phyloP scores from a whole-genome alignment of 2,113 vertebrate genomes.

The Prochilodus magdalenae region DNA sequence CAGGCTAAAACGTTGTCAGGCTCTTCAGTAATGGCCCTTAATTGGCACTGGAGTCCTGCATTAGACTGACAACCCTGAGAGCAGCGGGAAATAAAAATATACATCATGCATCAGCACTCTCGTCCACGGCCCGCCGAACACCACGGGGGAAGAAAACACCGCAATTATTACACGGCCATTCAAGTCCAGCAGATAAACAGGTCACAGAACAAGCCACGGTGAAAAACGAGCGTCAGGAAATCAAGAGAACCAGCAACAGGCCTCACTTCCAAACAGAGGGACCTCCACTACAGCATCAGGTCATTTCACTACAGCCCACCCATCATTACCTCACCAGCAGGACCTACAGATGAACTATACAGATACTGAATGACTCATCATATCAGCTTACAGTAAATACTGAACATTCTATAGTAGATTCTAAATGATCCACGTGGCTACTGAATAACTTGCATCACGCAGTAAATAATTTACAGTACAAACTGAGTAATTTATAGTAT shows the following conservation, averaged over 20 bases:
- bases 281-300: background rate
- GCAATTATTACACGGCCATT: conserved; percentile 1
- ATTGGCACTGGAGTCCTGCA: conserved; percentile 50
- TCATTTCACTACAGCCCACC: background rate
- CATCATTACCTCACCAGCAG: too few relatives aligned
- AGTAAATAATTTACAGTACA: too few relatives aligned
- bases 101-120: conserved; percentile 29
- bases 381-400: too few relatives aligned
- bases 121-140: conserved; percentile 4
- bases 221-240: background rate
- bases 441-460: too few relatives aligned
- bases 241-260: background rate
- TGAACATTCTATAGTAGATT: too few relatives aligned
- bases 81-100: conserved; percentile 48
- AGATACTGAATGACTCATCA: too few relatives aligned
- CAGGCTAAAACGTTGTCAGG: conserved; percentile 2
- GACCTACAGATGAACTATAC: too few relatives aligned
- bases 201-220: background rate
- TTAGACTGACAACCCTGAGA: conserved; percentile 53
- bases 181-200: background rate
- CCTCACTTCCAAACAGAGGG: background rate
- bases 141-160: background rate
- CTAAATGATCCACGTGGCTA: too few relatives aligned
- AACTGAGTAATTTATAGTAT: too few relatives aligned
- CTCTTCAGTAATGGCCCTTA: conserved; percentile 57